A percentile compares a stretch with the other conserved stretches of the same genome.
Conservation (phyloP, 2,888 invertebrate species). For the Melanotus villosus region DNA sequence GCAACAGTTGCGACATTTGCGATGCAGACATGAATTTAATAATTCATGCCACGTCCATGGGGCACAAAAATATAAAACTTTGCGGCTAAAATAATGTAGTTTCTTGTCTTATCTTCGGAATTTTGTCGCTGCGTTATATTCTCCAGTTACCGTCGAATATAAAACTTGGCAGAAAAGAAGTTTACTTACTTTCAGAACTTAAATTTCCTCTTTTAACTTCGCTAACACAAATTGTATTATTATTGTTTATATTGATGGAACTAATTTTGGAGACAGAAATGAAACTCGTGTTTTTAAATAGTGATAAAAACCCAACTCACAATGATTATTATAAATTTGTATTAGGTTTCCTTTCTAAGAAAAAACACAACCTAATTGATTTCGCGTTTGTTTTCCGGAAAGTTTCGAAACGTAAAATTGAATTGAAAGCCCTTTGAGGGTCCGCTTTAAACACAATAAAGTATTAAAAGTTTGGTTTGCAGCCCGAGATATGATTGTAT, state of each 20-base stretch:
- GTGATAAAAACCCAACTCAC: no score
- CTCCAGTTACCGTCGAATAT: slow-evolving; percentile 22
- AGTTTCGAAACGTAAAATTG: slow-evolving; percentile 49
- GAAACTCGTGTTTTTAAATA: no score
- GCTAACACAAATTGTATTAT: no score
- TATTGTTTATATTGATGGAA: no score
- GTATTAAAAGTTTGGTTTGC: slow-evolving; percentile 48
- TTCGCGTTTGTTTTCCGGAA: slow-evolving; percentile 42
- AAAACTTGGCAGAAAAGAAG: slow-evolving; percentile 2
- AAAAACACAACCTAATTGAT: slow-evolving; percentile 43
- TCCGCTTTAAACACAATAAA: slow-evolving; percentile 48
- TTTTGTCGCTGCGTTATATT: slow-evolving; percentile 29
- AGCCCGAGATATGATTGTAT: slow-evolving; percentile 36
- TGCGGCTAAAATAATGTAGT: slow-evolving; percentile 50
- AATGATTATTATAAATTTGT: no score
- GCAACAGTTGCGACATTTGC: slow-evolving; percentile 44
- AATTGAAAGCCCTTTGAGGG: slow-evolving; percentile 48
- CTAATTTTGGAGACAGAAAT: no score
- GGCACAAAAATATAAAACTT: slow-evolving; percentile 52
- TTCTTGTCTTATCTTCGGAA: slow-evolving; percentile 34
- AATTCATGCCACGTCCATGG: slow-evolving; percentile 50
- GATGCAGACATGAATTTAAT: slow-evolving; percentile 47
- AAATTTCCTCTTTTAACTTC: no score
- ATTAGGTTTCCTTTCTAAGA: neutral
- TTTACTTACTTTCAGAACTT: neutral